Evolutionary conservation across 2,113 vertebrate genomes (phyloP).

Genomic region (Eptesicus fuscus): DNA sequence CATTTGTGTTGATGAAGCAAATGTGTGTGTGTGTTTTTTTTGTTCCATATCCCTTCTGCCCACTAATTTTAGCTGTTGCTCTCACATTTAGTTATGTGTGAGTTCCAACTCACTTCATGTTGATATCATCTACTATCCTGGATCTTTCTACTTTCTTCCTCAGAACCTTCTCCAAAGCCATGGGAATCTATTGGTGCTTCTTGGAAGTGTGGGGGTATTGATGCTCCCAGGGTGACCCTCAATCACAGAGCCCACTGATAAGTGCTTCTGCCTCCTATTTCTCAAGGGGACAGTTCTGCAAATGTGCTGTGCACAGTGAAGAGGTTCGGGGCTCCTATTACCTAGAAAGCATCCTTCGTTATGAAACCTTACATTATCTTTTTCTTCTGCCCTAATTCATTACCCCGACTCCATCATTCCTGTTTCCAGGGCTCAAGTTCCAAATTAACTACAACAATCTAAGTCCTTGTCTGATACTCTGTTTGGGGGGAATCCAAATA

Average conservation of each 20-base stretch:
- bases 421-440: neutral
- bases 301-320: neutral
- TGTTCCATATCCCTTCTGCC: neutral
- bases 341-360: neutral
- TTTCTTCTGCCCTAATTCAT: neutral
- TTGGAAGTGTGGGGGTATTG: neutral
- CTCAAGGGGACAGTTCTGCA: neutral
- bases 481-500: neutral
- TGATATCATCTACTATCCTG: neutral
- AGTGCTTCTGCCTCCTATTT: neutral
- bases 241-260: neutral
- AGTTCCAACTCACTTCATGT: neutral
- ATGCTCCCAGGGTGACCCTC: neutral
- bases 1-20: neutral
- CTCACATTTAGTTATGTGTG: neutral
- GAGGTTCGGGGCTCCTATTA: neutral
- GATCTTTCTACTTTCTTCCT: neutral
- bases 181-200: neutral
- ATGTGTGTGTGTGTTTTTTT: neutral
- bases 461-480: neutral
- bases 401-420: neutral
- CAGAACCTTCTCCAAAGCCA: neutral
- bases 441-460: neutral
- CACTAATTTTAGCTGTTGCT: neutral
- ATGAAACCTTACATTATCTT: neutral